These are phyloP conservation scores for Rhea pennata DNA, from an alignment of 2,113 vertebrate genomes.

Conservation along the genomic window DNA sequence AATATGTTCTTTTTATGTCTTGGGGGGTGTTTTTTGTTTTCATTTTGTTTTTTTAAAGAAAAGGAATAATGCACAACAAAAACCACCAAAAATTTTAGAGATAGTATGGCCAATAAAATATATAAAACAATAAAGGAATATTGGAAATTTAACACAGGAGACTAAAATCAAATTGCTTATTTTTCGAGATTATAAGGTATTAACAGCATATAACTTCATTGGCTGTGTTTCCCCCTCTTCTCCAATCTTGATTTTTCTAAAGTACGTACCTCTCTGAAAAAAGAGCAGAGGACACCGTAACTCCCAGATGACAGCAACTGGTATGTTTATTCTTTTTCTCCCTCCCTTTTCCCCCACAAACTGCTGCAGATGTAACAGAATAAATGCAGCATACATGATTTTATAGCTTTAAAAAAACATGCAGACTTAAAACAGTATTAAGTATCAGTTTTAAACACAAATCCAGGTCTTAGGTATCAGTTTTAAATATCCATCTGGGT, in stretches of 20 bases:
- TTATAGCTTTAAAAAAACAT: background rate
- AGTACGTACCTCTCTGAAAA: background rate
- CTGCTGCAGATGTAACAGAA: background rate
- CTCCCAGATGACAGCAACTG: background rate
- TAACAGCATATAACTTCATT: background rate
- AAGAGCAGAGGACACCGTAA: background rate
- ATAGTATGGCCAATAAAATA: background rate
- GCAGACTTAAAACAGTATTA: background rate
- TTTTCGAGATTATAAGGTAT: background rate
- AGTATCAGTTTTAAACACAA: background rate
- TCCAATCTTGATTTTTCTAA: background rate
- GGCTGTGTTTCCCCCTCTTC: background rate
- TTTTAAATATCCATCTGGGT: background rate
- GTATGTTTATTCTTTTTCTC: background rate
- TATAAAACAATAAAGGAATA: background rate
- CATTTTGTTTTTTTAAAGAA: background rate
- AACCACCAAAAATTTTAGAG: background rate
- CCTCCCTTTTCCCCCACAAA: too few species aligned
- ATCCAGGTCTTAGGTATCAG: background rate
- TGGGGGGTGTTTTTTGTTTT: background rate
- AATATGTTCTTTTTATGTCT: too few species aligned
- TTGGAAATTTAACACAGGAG: background rate
- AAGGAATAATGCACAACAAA: background rate
- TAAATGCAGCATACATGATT: background rate
- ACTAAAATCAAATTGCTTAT: background rate